A percentile compares a stretch with the other conserved stretches of the same genome.
Conservation (phyloP, 1,140 invertebrate species). For the Rhyzopertha dominica region DNA sequence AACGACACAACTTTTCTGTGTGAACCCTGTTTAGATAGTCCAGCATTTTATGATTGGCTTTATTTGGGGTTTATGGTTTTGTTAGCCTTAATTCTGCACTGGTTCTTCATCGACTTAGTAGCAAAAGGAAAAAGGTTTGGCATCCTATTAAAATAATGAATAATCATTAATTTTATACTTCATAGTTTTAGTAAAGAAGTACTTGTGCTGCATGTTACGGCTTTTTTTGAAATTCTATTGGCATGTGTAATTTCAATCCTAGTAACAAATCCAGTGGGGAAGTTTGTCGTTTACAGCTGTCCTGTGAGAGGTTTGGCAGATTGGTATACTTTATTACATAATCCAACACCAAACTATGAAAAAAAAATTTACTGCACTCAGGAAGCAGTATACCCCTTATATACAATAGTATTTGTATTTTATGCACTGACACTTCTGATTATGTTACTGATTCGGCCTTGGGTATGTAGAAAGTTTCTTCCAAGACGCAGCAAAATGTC, state of each 20-base stretch:
- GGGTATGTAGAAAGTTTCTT: slow-evolving; percentile 60
- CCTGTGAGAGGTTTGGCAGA: slow-evolving; percentile 73
- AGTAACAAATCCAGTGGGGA: slow-evolving; percentile 71
- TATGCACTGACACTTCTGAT: slow-evolving; percentile 77
- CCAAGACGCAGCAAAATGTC: slow-evolving; percentile 67
- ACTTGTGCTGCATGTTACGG: slow-evolving; percentile 67
- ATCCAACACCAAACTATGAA: slow-evolving; percentile 89
- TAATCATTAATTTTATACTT: slow-evolving; percentile 29
- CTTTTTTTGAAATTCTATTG: slow-evolving; percentile 70
- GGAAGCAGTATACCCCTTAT: slow-evolving; percentile 95
- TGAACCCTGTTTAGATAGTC: slow-evolving; percentile 66
- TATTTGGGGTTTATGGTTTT: slow-evolving; percentile 92
- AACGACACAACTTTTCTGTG: slow-evolving; percentile 64
- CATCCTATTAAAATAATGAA: too few relatives aligned
- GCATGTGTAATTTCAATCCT: slow-evolving; percentile 72
- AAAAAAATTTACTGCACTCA: slow-evolving; percentile 88
- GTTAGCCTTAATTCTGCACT: slow-evolving; percentile 79
- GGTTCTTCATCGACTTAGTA: slow-evolving; percentile 85
- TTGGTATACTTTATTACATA: slow-evolving; percentile 94
- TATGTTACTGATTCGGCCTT: slow-evolving; percentile 73
- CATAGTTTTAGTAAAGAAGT: slow-evolving; percentile 66
- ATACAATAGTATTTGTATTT: slow-evolving; percentile 91
- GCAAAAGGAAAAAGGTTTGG: slow-evolving; percentile 66
- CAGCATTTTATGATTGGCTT: slow-evolving; percentile 87
- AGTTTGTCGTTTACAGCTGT: slow-evolving; percentile 71